These are phyloP conservation scores for Aproaerema taeniolella DNA, from an alignment of 2,888 invertebrate genomes.

Conservation along the genomic window DNA sequence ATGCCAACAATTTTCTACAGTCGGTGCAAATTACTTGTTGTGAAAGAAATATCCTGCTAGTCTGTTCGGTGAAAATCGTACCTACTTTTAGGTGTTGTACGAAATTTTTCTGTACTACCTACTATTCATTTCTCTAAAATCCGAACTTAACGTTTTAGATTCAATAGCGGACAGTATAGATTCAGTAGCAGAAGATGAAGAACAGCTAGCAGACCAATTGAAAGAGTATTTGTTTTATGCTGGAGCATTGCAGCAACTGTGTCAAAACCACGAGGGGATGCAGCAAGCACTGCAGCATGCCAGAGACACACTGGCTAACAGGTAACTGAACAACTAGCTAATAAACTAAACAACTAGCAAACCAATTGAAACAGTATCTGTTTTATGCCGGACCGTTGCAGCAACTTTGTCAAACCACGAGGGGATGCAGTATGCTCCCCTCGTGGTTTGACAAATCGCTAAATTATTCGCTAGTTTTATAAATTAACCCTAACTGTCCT, in stretches of 20 bases:
- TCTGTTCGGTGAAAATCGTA: no score
- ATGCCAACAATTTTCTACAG: no score
- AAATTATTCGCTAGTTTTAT: no score
- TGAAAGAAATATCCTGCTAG: no score
- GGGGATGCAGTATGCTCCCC: no score
- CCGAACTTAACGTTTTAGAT: constrained; percentile 70
- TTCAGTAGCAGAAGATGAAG: constrained; percentile 87
- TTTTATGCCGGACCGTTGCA: background rate
- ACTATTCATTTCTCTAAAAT: no score
- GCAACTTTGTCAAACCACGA: no score
- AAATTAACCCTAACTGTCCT: no score
- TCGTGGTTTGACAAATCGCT: no score
- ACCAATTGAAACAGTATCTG: background rate
- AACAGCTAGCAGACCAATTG: constrained; percentile 88
- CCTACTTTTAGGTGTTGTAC: no score
- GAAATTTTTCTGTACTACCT: no score
- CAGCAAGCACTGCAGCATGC: constrained; percentile 85
- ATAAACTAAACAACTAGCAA: background rate
- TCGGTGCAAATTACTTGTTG: no score
- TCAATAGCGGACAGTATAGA: constrained; percentile 85
- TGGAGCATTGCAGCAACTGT: constrained; percentile 84
- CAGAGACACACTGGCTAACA: constrained; percentile 78
- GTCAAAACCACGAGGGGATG: constrained; percentile 84
- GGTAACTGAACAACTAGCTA: constrained; percentile 36
- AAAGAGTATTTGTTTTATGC: constrained; percentile 90